Base-by-base conservation (phyloP, 2,113 vertebrate species). In the Hippoglossus stenolepis region DNA sequence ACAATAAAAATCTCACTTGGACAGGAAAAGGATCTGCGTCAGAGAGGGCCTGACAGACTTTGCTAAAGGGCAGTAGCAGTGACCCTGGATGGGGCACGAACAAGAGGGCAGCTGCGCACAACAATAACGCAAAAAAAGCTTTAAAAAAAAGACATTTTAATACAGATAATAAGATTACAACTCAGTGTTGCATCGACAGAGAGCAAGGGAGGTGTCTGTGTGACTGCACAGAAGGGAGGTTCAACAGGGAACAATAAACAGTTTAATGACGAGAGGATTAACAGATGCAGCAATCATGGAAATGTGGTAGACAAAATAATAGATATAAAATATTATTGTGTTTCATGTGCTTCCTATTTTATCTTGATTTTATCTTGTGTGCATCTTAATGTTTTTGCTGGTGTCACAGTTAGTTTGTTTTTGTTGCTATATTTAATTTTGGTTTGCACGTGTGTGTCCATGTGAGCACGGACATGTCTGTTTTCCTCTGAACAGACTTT, bases 1-100 rank as follows among this genome's bases (percentile, higher is more conserved):
- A 99, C 98, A 99, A 99, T 99, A 89, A 93, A 91, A 91, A 91
- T 93, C 94, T 94, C 95, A 91, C 92, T 94, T 83, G 63, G 87
- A 93, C 95, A 95, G 96, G 96, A 97, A 96, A 87, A 88, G 96
- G 96, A 97, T 93, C 91, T 97, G 95, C 97, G 97, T 98, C 96
- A 98, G 92, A 89, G 92, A 92, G 93, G 89, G 92, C 92, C 92
- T 84, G 77, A 88, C 84, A 87, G 90, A 90, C 89, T 87, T 91
- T 83, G 82, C 90, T 79, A 89, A 93, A 93, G 90, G 92, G 92
- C 94, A 94, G 91, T 90, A 90, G 92, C 88, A 69, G 90, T 95
- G 94, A 96, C 96, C 94, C 94, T 95, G 91, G 83, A 85, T 45
- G 88, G 90, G 84, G 83, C 85, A 92, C 80, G 73, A 78, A 78